Base-by-base conservation (phyloP, 2,113 vertebrate genomes). In the Nannobrachium achirus region DNA sequence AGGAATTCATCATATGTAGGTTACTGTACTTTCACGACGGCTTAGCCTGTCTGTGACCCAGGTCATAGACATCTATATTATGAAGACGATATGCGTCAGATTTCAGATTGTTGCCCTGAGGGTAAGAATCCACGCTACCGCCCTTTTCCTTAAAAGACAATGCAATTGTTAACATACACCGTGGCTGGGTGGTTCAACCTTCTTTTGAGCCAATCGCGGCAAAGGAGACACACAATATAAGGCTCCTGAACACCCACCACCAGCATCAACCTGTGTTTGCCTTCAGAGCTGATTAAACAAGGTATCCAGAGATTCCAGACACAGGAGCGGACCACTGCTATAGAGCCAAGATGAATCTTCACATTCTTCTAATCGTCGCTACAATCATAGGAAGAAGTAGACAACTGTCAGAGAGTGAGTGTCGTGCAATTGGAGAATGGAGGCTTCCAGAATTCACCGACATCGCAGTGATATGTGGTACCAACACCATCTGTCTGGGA, bases 401-500 rank as follows among this genome's bases (percentile, higher is more conserved):
- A 72, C 78, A 81, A 71, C 62, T 86, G 1, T 41, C 13, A 1
- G 1, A 80, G 42, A 10, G 0, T 8, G 74, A 89, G 0, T 91
- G 89, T 52, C 83, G 81, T 10, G 0, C 10, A 33, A 25, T 25
- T 25, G 25, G 25, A 11, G 75, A 85, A 25, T 69, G 63, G 40
- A 76, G 89, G 38, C 52, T 74, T 11, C 88, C 86, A 79, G 75
- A 66, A 10, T 39, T 82, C 39, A 64, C 42, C 9, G 92, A 92
- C 63, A 92, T 93, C 2, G 10, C 73, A 3, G 92, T 92, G 74
- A 0, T 10, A 0, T 93, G 93, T 65, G 90, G 92, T 7, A 88
- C 89, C 16, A 61, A 86, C n/a, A 56, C 71, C 19, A 87, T 93
- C 49, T 44, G 42, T 5, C 65, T 94, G 63, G 85, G 75, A 33